These are phyloP conservation scores for Coleophora deauratella DNA, from an alignment of 2,888 invertebrate species.

Conservation along the genomic window DNA sequence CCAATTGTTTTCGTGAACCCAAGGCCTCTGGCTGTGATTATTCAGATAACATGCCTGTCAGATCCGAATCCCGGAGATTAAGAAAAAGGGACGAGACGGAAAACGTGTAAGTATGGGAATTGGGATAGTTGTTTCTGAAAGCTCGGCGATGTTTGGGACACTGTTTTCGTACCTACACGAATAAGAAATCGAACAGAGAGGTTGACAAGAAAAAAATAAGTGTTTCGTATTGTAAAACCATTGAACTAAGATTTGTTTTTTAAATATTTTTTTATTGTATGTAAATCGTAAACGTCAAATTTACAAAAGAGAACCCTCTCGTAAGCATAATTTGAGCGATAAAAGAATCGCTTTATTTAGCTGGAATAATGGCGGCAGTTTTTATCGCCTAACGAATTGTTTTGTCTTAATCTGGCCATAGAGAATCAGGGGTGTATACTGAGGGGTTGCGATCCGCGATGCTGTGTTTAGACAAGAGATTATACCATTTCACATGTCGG, in stretches of 20 bases:
- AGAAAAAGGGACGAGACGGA: conserved; percentile 17
- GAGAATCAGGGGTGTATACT: conserved; percentile 20
- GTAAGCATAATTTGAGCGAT: no score
- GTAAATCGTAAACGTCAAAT: no score
- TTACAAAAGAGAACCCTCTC: no score
- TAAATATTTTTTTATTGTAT: no score
- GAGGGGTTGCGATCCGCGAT: not conserved
- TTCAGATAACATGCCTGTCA: conserved; percentile 21
- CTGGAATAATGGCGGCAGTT: no score
- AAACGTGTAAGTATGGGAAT: conserved; percentile 4
- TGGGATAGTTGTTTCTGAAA: not conserved
- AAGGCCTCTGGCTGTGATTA: conserved; percentile 23
- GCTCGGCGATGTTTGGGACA: not conserved
- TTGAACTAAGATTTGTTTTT: no score
- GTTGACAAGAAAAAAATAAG: not conserved
- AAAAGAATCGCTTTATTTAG: no score
- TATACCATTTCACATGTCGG: conserved; percentile 55
- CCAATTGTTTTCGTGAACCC: conserved; percentile 25
- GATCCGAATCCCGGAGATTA: conserved; percentile 17
- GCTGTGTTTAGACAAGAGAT: conserved; percentile 50
- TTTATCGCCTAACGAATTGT: no score
- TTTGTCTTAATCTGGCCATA: no score
- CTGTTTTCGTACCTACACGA: not conserved
- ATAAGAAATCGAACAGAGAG: not conserved
- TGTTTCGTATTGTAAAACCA: no score